Conservation (phyloP, 2,888 invertebrate species). For the Eurytoma californica region DNA sequence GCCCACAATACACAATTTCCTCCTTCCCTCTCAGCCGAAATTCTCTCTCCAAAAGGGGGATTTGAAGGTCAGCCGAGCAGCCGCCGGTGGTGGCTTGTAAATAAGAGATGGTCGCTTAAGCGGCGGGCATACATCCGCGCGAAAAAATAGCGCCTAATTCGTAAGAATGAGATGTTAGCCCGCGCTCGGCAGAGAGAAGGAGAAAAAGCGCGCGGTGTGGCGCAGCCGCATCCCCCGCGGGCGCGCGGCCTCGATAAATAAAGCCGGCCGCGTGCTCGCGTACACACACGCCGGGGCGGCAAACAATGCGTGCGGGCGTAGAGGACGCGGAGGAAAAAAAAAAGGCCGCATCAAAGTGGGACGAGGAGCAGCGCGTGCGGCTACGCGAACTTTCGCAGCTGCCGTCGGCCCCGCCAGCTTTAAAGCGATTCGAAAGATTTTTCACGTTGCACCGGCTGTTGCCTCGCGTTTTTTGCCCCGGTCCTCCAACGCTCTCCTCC, state of each 20-base stretch:
- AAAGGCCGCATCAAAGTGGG: too few species aligned
- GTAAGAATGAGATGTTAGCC: not conserved
- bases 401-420: not conserved
- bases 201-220: not conserved
- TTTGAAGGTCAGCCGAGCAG: not conserved
- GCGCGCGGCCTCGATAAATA: slow-evolving; percentile 13
- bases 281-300: not conserved
- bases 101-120: slow-evolving; percentile 2
- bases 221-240: not conserved
- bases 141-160: slow-evolving; percentile 1
- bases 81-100: not conserved
- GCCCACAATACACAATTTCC: not conserved
- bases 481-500: too few species aligned
- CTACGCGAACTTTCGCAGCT: not conserved
- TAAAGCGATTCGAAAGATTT: too few species aligned
- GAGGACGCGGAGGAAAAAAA: not conserved
- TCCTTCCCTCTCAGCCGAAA: not conserved
- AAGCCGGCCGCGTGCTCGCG: not conserved
- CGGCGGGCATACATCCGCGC: not conserved
- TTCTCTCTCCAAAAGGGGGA: too few species aligned
- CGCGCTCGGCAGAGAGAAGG: not conserved
- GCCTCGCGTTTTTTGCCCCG: too few species aligned
- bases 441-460: too few species aligned
- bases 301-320: too few species aligned
- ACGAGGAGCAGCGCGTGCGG: not conserved